These are phyloP conservation scores for Rhogogaster chlorosoma DNA, from an alignment of 2,888 invertebrate genomes.

Conservation along the genomic window DNA sequence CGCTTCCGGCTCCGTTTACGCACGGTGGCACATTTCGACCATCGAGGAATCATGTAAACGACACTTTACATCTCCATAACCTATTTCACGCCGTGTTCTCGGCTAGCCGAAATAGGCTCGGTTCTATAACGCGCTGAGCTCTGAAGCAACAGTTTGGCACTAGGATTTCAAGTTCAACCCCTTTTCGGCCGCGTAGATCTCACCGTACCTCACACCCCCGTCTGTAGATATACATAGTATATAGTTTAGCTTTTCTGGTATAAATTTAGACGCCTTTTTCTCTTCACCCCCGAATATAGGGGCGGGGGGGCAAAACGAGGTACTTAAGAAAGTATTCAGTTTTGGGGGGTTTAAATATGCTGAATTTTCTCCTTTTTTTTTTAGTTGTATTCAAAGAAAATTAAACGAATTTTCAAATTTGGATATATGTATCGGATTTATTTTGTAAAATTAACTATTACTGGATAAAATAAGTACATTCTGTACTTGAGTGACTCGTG, in stretches of 20 bases:
- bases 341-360: no score
- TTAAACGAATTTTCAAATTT: no score
- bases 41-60: constrained; percentile 49
- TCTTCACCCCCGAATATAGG: no score
- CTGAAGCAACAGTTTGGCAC: constrained; percentile 45
- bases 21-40: constrained; percentile 17
- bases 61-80: constrained; percentile 47
- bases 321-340: no score
- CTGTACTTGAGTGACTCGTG: no score
- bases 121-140: constrained; percentile 1
- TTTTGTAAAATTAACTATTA: no score
- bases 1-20: constrained; percentile 26
- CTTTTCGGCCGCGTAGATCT: constrained; percentile 20
- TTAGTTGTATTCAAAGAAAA: no score
- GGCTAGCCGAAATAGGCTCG: constrained; percentile 42
- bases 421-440: no score
- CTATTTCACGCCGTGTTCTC: constrained; percentile 43
- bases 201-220: neutral
- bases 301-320: no score
- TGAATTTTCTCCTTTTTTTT: no score
- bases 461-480: no score
- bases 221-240: neutral
- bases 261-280: constrained; percentile 5
- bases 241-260: neutral
- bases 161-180: constrained; percentile 48